Evolutionary conservation across 2,113 vertebrate genomes (phyloP).

Genomic region (Dicaeum eximium): DNA sequence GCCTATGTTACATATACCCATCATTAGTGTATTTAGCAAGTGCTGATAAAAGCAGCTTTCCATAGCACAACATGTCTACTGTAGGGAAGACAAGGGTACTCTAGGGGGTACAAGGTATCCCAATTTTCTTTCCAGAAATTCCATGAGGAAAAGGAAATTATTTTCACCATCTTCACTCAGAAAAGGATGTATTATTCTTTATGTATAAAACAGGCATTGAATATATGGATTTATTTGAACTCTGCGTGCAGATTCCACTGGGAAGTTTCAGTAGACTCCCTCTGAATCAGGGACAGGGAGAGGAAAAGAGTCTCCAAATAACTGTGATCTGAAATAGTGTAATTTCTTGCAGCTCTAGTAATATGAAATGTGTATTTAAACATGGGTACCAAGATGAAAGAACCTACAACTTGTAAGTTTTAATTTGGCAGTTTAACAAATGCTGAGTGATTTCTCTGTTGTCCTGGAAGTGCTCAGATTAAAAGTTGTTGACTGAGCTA

Average conservation of each 20-base stretch:
- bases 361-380: not conserved
- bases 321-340: not conserved
- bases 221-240: not conserved
- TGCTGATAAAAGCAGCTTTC: not conserved
- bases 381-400: not conserved
- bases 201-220: not conserved
- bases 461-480: not conserved
- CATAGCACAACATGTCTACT: not conserved
- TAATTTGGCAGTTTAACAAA: not conserved
- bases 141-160: not conserved
- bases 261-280: not conserved
- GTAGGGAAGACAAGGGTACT: not conserved
- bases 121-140: not conserved
- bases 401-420: not conserved
- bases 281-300: not conserved
- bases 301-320: not conserved
- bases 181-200: not conserved
- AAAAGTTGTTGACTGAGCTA: not conserved
- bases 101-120: rapidly evolving
- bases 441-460: not conserved
- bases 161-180: not conserved
- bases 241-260: not conserved
- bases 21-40: not conserved
- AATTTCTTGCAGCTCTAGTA: not conserved
- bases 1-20: rapidly evolving